These are phyloP conservation scores for Papilio polyxenes DNA, from an alignment of 1,140 invertebrate species.

Conservation along the genomic window DNA sequence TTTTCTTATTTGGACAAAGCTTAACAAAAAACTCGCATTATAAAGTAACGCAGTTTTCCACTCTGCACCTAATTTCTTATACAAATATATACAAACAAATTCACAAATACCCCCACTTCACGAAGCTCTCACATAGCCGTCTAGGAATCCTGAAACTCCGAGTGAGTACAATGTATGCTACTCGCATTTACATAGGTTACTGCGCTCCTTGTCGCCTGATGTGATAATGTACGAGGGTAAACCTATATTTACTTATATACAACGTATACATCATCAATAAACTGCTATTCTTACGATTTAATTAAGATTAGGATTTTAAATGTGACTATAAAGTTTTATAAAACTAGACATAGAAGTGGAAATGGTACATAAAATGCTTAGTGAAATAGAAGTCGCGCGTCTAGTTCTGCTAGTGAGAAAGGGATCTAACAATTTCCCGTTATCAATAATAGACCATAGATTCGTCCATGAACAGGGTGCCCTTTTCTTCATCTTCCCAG, in stretches of 20 bases:
- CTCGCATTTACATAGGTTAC: constrained; percentile 67
- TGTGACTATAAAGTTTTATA: neutral
- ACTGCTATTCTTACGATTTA: neutral
- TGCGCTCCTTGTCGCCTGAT: constrained; percentile 45
- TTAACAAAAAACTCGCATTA: no score
- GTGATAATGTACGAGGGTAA: constrained; percentile 49
- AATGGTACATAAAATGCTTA: neutral
- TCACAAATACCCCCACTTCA: constrained; percentile 56
- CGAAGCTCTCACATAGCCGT: constrained; percentile 64
- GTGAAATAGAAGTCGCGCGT: neutral
- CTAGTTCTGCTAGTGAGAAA: neutral
- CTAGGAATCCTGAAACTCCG: constrained; percentile 64
- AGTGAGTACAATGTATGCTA: constrained; percentile 62
- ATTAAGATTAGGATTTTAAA: neutral
- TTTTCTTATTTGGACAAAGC: no score
- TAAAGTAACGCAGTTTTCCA: constrained; percentile 43
- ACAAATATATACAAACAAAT: constrained; percentile 70
- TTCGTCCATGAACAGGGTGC: neutral
- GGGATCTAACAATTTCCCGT: neutral
- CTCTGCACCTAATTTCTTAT: constrained; percentile 64
- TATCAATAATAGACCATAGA: neutral
- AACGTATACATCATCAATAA: neutral
- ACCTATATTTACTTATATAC: neutral
- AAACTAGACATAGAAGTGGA: neutral
- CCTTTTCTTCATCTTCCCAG: constrained; percentile 1